A percentile compares a stretch with the other conserved stretches of the same genome.
These are phyloP conservation scores for Urosaurus nigricauda DNA, from an alignment of 2,797 vertebrate species.

Conservation along the genomic window DNA sequence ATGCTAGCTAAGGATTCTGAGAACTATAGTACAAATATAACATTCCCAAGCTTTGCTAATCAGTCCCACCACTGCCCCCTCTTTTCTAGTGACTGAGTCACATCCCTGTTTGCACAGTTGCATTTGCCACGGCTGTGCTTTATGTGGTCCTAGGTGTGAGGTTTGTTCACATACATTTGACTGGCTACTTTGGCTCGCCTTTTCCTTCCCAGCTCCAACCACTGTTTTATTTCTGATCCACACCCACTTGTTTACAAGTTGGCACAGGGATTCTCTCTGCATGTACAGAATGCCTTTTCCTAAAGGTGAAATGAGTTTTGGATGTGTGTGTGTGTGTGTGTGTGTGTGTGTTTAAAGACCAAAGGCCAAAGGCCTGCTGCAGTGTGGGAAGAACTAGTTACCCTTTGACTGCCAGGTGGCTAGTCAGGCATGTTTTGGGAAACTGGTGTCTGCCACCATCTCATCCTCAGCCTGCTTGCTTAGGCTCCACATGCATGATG, in stretches of 20 bases:
- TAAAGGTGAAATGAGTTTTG: slow-evolving; percentile 7
- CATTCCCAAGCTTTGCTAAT: background rate
- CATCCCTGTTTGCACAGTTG: background rate
- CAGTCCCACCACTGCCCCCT: background rate
- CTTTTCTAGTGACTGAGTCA: background rate
- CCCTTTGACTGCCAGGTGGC: background rate
- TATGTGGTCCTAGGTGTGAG: background rate
- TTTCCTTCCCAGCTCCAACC: background rate
- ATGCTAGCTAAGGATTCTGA: too few species aligned
- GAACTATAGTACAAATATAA: too few species aligned
- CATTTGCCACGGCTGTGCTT: slow-evolving; percentile 4
- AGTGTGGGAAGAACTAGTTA: slow-evolving; percentile 3
- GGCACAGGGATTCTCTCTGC: background rate
- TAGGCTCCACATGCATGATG: background rate
- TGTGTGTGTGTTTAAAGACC: background rate
- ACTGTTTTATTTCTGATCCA: background rate
- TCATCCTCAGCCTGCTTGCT: background rate
- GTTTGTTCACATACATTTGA: background rate
- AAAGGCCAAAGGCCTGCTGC: background rate
- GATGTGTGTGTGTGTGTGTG: background rate
- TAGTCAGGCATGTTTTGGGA: background rate
- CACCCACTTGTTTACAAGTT: background rate
- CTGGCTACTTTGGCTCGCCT: background rate
- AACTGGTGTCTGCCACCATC: background rate
- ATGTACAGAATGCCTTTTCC: background rate